Percentiles rank a stretch among this genome's conserved stretches.
phyloP scores from a whole-genome alignment of 2,888 invertebrate genomes.

The Eupelmus urozonus region DNA sequence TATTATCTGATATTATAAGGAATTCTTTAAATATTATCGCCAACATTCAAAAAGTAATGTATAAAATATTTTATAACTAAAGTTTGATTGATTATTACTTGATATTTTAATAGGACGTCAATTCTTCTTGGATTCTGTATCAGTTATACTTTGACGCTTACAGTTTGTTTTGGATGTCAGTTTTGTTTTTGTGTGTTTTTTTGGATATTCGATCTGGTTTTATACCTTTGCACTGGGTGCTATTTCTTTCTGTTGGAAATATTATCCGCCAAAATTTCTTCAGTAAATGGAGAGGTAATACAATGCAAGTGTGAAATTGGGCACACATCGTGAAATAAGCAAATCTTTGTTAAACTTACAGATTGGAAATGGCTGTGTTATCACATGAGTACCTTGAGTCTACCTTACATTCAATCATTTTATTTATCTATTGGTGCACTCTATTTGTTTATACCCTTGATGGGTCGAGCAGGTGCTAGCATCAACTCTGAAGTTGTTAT shows the following conservation, averaged over 20 bases:
- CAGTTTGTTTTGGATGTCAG: slow-evolving; percentile 80
- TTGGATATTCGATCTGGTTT: slow-evolving; percentile 84
- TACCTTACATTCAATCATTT: slow-evolving; percentile 84
- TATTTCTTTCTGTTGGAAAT: slow-evolving; percentile 81
- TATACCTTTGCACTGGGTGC: slow-evolving; percentile 82
- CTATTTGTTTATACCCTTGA: slow-evolving; percentile 88
- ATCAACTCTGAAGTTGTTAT: slow-evolving; percentile 85
- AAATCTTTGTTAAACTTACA: slow-evolving; percentile 67
- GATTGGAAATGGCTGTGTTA: slow-evolving; percentile 80
- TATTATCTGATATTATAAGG: too few species aligned
- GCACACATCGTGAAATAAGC: slow-evolving; percentile 13
- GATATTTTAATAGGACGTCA: slow-evolving; percentile 68
- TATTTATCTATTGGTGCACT: slow-evolving; percentile 85
- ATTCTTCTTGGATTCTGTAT: slow-evolving; percentile 79
- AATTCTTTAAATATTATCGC: not conserved
- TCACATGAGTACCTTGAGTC: slow-evolving; percentile 79
- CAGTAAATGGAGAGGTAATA: slow-evolving; percentile 78
- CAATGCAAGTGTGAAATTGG: slow-evolving; percentile 17
- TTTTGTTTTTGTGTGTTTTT: slow-evolving; percentile 79
- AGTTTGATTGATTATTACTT: slow-evolving; percentile 40
- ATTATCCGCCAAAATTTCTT: slow-evolving; percentile 79
- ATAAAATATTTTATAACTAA: slow-evolving; percentile 13
- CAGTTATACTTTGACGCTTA: slow-evolving; percentile 81
- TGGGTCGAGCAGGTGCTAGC: slow-evolving; percentile 86
- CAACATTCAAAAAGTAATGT: not conserved